Evolutionary conservation across 2,113 vertebrate genomes (phyloP).

Genomic region (Cyprinodon brontotheroides): DNA sequence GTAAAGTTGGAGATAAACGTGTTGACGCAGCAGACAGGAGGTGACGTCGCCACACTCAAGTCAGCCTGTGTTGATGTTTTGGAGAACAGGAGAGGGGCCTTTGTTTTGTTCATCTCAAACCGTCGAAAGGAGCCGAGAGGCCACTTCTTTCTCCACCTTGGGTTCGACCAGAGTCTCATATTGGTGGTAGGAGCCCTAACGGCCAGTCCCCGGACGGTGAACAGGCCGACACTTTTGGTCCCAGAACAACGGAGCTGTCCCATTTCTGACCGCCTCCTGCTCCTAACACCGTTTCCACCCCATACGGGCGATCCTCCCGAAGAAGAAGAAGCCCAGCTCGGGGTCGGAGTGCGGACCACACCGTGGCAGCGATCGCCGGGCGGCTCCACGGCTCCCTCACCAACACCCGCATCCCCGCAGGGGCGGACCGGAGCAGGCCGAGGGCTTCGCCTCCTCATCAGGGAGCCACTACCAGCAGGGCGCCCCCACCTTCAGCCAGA

Average conservation of each 20-base stretch:
- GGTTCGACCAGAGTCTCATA: slow-evolving; percentile 25
- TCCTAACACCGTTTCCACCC: slow-evolving; percentile 54
- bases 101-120: slow-evolving; percentile 74
- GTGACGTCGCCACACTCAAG: slow-evolving; percentile 70
- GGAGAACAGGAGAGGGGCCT: slow-evolving; percentile 66
- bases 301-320: slow-evolving; percentile 96
- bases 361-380: slow-evolving; percentile 82
- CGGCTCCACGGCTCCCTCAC: slow-evolving; percentile 81
- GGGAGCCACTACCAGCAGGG: too few relatives aligned
- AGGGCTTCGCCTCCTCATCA: slow-evolving; percentile 89
- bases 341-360: slow-evolving; percentile 80
- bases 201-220: slow-evolving; percentile 56
- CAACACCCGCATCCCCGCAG: slow-evolving; percentile 76
- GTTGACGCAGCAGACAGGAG: slow-evolving; percentile 58
- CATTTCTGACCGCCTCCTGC: slow-evolving; percentile 64
- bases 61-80: slow-evolving; percentile 84
- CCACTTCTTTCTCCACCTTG: not conserved
- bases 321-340: slow-evolving; percentile 90
- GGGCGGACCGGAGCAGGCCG: slow-evolving; percentile 81
- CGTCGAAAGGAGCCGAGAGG: slow-evolving; percentile 36
- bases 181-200: slow-evolving; percentile 10
- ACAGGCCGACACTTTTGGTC: slow-evolving; percentile 66
- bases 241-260: slow-evolving; percentile 77
- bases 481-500: slow-evolving; percentile 75
- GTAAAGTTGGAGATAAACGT: slow-evolving; percentile 15